Base-by-base conservation (phyloP, 2,797 vertebrate species). In the Hypotaenidia philippensis region DNA sequence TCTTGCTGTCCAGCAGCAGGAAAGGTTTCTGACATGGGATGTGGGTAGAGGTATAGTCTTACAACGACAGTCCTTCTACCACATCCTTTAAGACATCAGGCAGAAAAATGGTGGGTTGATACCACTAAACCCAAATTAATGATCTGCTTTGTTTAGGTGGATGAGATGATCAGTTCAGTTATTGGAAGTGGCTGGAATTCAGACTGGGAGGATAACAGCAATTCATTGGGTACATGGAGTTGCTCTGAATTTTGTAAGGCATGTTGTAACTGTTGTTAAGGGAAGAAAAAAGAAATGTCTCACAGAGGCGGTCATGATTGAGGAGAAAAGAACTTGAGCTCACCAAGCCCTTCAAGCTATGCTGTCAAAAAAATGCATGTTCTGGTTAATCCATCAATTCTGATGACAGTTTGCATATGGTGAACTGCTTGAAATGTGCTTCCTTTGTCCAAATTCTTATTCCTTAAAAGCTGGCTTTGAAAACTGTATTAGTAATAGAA, bases 351-450 rank as follows among this genome's bases (percentile, higher is more conserved):
- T 96, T 92, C 36, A 85, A 97, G 83, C 32, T 89, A 41, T 88
- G 72, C 55, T 96, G 87, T 96, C 83, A 94, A 90, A 87, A 40
- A 90, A 93, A 88, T 85, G 52, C 21, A 70, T 81, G 76, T 95
- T 94, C 41, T 77, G 47, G 49, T 69, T 95, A 95, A 97, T 93
- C 26, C 14, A 84, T 80, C 36, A 36, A 25, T 66, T 64, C 44
- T 32, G 31, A 77, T 91, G 65, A 74, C 66, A 80, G 38, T 27
- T 70, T 89, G 32, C 68, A 27, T 84, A 49, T 74, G 75, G 80
- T 79, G 72, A 90, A 64, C 26, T 72, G 69, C n/a, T 89, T 85
- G 83, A 89, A 91, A 94, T 1, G 8, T 70, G n/a, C 49, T 92
- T 77, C 21, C 25, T 89, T 89, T 41, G 11, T 44, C 25, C 27